phyloP scores from a whole-genome alignment of 2,113 vertebrate species.

The Chaetura pelagica region DNA sequence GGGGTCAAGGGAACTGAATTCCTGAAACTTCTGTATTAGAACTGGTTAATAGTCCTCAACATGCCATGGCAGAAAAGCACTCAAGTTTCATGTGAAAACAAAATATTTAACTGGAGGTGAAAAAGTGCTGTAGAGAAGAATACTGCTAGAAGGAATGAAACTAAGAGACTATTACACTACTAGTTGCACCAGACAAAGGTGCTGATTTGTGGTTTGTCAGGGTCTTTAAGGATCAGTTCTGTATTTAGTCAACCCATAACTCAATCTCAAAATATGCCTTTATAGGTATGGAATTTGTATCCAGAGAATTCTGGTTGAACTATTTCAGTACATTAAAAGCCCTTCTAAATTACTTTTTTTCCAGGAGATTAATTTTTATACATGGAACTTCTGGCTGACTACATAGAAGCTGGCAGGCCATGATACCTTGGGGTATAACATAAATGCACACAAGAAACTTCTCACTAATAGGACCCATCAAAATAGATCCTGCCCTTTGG shows the following conservation, averaged over 20 bases:
- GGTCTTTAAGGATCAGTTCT: not conserved
- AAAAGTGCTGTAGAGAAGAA: not conserved
- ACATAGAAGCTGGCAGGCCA: not conserved
- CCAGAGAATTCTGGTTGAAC: not conserved
- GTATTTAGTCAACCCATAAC: not conserved
- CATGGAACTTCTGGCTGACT: not conserved
- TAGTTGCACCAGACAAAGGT: not conserved
- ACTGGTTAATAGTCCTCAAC: not conserved
- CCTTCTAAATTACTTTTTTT: not conserved
- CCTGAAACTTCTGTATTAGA: not conserved
- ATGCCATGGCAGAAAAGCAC: not conserved
- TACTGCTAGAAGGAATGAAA: not conserved
- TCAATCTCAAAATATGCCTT: not conserved
- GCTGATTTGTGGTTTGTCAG: not conserved
- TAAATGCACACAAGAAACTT: rapidly evolving
- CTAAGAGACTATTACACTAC: not conserved
- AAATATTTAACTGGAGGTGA: not conserved
- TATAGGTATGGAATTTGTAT: not conserved
- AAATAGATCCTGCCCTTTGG: not conserved
- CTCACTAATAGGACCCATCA: not conserved
- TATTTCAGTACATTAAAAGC: not conserved
- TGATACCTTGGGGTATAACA: not conserved
- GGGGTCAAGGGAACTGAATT: not conserved
- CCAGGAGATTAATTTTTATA: not conserved
- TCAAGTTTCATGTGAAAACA: not conserved